phyloP scores from a whole-genome alignment of 2,888 invertebrate genomes.

The Abrostola tripartita region DNA sequence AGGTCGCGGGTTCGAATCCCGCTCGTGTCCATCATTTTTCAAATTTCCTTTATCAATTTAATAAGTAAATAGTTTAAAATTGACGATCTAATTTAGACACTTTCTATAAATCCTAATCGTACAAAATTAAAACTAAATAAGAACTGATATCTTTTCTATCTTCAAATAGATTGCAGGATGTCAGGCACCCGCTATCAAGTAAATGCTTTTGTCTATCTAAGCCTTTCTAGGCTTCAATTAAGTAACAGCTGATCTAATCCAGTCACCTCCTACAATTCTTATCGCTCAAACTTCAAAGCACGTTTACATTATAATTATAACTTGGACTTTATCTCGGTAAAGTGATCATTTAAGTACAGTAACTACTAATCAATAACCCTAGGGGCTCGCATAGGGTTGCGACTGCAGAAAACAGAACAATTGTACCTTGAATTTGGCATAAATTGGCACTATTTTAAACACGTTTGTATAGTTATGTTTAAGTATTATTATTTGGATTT shows the following conservation, averaged over 20 bases:
- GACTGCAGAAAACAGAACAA: not conserved
- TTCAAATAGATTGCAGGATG: not conserved
- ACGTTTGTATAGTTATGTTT: too few species aligned
- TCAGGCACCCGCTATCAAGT: conserved; percentile 18
- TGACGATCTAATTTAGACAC: too few species aligned
- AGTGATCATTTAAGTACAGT: conserved; percentile 69
- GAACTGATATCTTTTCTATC: too few species aligned
- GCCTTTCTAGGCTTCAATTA: conserved; percentile 46
- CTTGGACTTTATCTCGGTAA: conserved; percentile 62
- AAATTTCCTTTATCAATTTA: too few species aligned
- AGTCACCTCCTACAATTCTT: conserved; percentile 47
- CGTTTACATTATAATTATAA: conserved; percentile 66
- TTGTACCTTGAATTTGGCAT: too few species aligned
- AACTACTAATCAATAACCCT: conserved; percentile 78
- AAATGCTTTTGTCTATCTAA: conserved; percentile 31
- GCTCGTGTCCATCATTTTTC: too few species aligned
- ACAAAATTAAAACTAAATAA: too few species aligned
- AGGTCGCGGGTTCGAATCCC: too few species aligned
- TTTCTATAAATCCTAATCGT: too few species aligned
- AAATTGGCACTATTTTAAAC: too few species aligned
- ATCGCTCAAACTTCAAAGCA: conserved; percentile 57
- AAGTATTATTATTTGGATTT: too few species aligned
- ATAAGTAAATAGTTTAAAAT: too few species aligned
- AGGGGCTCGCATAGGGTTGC: conserved; percentile 60
- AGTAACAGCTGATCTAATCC: conserved; percentile 49